A percentile compares a stretch with the other conserved stretches of the same genome.
These are phyloP conservation scores for Morinoia aosen DNA, from an alignment of 2,888 invertebrate species.

Conservation along the genomic window DNA sequence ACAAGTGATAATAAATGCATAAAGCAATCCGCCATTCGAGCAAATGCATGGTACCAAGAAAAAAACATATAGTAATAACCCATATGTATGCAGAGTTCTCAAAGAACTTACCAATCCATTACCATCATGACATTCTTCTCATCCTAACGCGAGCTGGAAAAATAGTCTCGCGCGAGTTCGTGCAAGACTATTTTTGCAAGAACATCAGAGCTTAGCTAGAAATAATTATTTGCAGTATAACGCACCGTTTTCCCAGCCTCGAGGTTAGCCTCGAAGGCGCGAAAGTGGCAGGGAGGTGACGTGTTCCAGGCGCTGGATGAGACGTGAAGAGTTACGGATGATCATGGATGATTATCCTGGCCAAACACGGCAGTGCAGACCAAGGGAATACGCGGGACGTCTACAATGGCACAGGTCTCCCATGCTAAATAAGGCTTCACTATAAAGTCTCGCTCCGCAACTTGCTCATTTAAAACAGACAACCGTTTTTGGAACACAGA, in stretches of 20 bases:
- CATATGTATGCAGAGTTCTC: not conserved
- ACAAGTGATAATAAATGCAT: not conserved
- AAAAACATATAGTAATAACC: not conserved
- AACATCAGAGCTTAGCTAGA: not conserved
- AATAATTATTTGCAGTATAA: not conserved
- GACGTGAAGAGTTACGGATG: constrained; percentile 33
- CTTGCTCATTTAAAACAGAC: not conserved
- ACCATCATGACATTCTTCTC: not conserved
- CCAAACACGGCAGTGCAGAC: constrained; percentile 28
- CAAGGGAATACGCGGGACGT: not conserved
- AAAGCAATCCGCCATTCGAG: not conserved
- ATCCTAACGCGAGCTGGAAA: not conserved
- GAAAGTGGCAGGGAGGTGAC: not conserved
- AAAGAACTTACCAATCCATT: too few species aligned
- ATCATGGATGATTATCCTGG: constrained; percentile 39
- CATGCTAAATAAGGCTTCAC: not conserved
- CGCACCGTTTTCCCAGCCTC: not conserved
- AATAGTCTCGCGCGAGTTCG: too few species aligned
- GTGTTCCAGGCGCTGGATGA: not conserved
- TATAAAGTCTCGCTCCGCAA: not conserved
- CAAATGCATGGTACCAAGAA: not conserved
- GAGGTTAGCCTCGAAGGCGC: not conserved
- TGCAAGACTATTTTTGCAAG: not conserved
- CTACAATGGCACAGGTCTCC: not conserved
- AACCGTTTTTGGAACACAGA: not conserved